These are phyloP conservation scores for Dinomys branickii DNA, from an alignment of 2,113 vertebrate genomes.

Conservation along the genomic window DNA sequence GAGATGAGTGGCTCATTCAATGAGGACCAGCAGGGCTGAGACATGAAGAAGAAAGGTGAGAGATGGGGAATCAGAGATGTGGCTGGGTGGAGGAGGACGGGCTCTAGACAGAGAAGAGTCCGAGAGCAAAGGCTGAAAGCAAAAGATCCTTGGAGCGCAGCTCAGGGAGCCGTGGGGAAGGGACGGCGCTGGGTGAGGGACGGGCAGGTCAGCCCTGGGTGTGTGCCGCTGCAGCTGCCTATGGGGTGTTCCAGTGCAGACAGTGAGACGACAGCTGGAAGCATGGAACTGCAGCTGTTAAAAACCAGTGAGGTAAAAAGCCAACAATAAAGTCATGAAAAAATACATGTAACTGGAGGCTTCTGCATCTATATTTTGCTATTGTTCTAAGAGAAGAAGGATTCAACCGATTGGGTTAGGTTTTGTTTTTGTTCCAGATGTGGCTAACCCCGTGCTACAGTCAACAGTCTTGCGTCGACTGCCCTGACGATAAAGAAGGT, in stretches of 20 bases:
- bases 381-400: not conserved
- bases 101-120: not conserved
- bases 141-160: not conserved
- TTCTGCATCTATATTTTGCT: slow-evolving; percentile 4
- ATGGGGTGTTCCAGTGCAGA: not conserved
- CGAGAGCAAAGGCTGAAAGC: not conserved
- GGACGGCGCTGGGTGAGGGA: not conserved
- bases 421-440: not conserved
- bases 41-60: slow-evolving; percentile 16
- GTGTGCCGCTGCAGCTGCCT: not conserved
- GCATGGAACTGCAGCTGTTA: not conserved
- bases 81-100: not conserved
- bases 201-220: not conserved
- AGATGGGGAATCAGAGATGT: not conserved
- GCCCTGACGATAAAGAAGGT: not conserved
- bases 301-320: not conserved
- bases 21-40: not conserved
- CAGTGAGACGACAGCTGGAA: not conserved
- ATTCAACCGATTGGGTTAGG: not conserved
- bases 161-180: not conserved
- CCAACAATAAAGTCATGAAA: not conserved
- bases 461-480: not conserved
- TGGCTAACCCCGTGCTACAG: not conserved
- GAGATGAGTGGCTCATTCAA: not conserved
- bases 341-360: not conserved